Percentiles rank a stretch among this genome's conserved stretches.
Evolutionary conservation across 2,888 invertebrate species (phyloP).

Genomic region (Morpho helenor): DNA sequence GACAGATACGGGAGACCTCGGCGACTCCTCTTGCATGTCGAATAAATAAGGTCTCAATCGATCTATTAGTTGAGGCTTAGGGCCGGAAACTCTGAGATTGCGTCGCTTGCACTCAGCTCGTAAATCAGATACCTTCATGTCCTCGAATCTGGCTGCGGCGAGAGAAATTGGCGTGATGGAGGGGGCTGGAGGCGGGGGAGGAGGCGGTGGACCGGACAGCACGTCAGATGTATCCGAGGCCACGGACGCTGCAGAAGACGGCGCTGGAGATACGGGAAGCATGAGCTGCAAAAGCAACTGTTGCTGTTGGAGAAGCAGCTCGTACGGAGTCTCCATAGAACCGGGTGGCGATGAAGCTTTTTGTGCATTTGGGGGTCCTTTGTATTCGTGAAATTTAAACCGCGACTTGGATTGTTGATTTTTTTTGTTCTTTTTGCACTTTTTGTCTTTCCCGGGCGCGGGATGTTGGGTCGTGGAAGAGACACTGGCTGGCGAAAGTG

Average conservation of each 20-base stretch:
- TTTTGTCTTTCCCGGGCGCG: constrained; percentile 88
- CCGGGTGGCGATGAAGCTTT: constrained; percentile 82
- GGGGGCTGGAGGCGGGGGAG: constrained; percentile 75
- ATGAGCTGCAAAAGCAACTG: constrained; percentile 92
- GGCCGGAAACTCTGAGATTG: constrained; percentile 96
- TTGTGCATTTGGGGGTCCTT: constrained; percentile 93
- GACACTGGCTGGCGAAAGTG: constrained; percentile 61
- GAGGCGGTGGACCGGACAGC: constrained; percentile 47
- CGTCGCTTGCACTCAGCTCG: constrained; percentile 96
- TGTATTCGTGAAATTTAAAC: constrained; percentile 96
- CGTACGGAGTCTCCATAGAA: constrained; percentile 89
- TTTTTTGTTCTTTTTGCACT: constrained; percentile 87
- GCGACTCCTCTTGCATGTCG: constrained; percentile 70
- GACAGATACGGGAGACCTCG: constrained; percentile 61
- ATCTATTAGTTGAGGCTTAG: constrained; percentile 96
- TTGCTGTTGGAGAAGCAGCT: constrained; percentile 95
- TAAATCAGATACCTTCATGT: constrained; percentile 96
- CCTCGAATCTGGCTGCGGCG: constrained; percentile 87
- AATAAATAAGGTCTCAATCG: constrained; percentile 86
- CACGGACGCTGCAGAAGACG: constrained; percentile 50
- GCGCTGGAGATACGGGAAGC: constrained; percentile 52
- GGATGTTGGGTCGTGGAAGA: constrained; percentile 66
- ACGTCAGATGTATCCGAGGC: constrained; percentile 61
- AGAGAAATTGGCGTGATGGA: constrained; percentile 60
- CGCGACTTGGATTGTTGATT: constrained; percentile 82